These are phyloP conservation scores for Pelusios castaneus DNA, from an alignment of 2,113 vertebrate genomes.

Conservation along the genomic window DNA sequence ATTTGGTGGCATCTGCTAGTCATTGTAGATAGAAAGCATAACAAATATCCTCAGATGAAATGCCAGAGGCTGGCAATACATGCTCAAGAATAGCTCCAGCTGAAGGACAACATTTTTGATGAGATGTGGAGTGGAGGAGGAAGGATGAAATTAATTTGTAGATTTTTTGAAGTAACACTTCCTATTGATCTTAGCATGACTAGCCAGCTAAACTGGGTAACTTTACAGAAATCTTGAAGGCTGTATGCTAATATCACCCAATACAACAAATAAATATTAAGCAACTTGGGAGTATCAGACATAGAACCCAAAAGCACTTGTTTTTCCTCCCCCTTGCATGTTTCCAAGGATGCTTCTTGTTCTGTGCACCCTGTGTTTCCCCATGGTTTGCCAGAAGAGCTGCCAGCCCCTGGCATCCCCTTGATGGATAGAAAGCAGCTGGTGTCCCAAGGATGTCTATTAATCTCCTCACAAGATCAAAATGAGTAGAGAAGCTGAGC, in stretches of 20 bases:
- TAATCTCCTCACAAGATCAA: conserved; percentile 72
- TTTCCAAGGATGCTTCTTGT: not conserved
- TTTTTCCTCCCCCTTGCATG: not conserved
- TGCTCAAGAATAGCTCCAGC: not conserved
- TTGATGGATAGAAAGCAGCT: conserved; percentile 72
- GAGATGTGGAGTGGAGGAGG: not conserved
- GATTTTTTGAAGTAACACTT: not conserved
- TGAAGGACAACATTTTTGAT: not conserved
- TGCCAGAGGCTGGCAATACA: not conserved
- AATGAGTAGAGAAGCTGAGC: conserved; percentile 39
- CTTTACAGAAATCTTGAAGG: not conserved
- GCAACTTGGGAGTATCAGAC: not conserved
- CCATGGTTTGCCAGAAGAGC: conserved; percentile 8
- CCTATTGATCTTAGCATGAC: not conserved
- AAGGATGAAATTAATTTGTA: not conserved
- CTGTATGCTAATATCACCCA: not conserved
- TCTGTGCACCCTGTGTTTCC: not conserved
- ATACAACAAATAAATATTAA: not conserved
- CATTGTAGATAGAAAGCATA: not conserved
- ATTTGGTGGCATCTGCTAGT: not conserved
- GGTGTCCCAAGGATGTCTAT: conserved; percentile 64
- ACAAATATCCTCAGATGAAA: not conserved
- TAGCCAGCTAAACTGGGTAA: not conserved
- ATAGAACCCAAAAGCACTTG: not conserved
- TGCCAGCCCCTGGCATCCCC: conserved; percentile 29